Percentiles rank a stretch among this genome's conserved stretches.
phyloP scores from a whole-genome alignment of 2,113 vertebrate species.

The Casuarius casuarius region DNA sequence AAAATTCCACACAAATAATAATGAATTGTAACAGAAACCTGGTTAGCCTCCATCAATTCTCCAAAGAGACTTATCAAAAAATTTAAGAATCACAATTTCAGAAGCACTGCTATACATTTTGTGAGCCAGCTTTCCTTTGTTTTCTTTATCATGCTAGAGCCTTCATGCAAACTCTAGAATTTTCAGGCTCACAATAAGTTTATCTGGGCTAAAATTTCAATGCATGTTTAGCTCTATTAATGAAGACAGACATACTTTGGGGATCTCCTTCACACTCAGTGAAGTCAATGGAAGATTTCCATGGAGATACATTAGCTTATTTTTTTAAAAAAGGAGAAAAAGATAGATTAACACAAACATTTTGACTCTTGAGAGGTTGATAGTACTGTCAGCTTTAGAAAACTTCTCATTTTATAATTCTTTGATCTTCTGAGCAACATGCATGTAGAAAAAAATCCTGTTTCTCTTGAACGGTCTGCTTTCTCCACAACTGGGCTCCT shows the following conservation, averaged over 20 bases:
- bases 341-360: neutral
- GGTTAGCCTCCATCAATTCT: neutral
- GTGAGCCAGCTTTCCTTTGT: neutral
- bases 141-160: neutral
- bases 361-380: neutral
- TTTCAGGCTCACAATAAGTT: neutral
- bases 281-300: neutral
- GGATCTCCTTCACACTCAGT: neutral
- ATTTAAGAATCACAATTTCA: neutral
- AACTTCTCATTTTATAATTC: neutral
- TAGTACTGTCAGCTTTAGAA: neutral
- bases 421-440: neutral
- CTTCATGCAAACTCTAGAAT: neutral
- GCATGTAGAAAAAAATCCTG: neutral
- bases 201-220: neutral
- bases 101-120: neutral
- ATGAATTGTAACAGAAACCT: neutral
- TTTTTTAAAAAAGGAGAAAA: neutral
- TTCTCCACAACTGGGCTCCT: neutral
- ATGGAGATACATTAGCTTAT: neutral
- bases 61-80: neutral
- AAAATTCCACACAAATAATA: neutral
- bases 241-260: neutral
- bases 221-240: neutral
- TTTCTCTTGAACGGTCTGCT: neutral